Evolutionary conservation across 35 echinoderm and acorn worm genomes (phyloP).

Genomic region (Lytechinus pictus): DNA sequence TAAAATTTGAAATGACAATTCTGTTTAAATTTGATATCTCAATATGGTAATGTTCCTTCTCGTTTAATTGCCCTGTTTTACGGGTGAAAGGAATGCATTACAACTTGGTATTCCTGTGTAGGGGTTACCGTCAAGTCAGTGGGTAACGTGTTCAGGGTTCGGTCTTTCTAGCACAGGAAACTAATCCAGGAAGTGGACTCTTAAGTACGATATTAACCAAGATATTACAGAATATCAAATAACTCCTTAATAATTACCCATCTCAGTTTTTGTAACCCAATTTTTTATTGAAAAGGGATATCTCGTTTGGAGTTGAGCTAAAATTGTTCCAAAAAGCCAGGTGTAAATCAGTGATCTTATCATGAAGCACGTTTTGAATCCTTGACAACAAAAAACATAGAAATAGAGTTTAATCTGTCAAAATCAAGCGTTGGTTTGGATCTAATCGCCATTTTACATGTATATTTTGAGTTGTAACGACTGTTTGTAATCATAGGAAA

Average conservation of each 20-base stretch:
- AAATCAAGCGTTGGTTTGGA: neutral
- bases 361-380: neutral
- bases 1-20: too few species aligned
- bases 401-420: constrained; percentile 1
- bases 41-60: neutral
- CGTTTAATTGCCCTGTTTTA: neutral
- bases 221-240: neutral
- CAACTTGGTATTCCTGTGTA: neutral
- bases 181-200: neutral
- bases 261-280: neutral
- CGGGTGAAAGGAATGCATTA: neutral
- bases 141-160: neutral
- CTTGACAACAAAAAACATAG: neutral
- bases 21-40: neutral
- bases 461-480: neutral
- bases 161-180: constrained; percentile 9
- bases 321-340: neutral
- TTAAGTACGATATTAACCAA: neutral
- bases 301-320: neutral
- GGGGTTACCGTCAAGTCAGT: neutral
- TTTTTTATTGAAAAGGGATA: neutral
- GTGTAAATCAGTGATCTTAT: neutral
- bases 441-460: neutral
- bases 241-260: neutral
- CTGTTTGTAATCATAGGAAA: neutral